phyloP scores from a whole-genome alignment of 2,113 vertebrate genomes.

The Mastomys coucha region DNA sequence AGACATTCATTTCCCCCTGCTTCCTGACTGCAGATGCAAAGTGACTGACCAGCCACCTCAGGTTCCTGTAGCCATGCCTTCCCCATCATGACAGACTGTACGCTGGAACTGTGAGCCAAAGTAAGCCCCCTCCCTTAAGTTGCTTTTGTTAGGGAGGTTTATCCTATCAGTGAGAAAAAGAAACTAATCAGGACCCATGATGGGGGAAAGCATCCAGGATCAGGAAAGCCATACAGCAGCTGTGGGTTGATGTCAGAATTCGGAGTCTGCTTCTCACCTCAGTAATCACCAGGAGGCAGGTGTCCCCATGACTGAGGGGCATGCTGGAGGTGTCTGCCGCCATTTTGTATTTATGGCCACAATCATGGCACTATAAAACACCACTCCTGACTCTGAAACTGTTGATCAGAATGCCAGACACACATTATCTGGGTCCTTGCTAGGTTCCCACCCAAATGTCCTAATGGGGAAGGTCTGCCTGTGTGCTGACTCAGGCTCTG shows the following conservation, averaged over 20 bases:
- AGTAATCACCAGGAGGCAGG: not conserved
- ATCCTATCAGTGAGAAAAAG: not conserved
- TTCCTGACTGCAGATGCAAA: too few relatives aligned
- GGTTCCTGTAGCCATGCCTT: not conserved
- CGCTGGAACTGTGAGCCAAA: not conserved
- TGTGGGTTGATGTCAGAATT: not conserved
- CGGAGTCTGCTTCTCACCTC: not conserved
- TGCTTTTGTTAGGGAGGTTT: not conserved
- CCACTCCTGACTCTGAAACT: fast-evolving
- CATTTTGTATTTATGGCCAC: fast-evolving
- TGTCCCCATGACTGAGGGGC: not conserved
- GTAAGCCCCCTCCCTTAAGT: not conserved
- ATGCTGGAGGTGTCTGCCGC: too few relatives aligned
- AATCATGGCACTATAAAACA: not conserved
- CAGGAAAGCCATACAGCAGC: not conserved
- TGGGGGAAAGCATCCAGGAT: not conserved
- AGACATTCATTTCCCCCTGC: not conserved
- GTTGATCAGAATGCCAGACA: not conserved
- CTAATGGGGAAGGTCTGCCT: not conserved
- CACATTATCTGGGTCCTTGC: not conserved
- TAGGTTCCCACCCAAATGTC: not conserved
- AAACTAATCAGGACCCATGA: not conserved
- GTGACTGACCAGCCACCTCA: not conserved
- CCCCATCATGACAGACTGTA: not conserved
- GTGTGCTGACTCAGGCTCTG: not conserved